These are phyloP conservation scores for Teleiodes luculella DNA, from an alignment of 2,888 invertebrate genomes.

Conservation along the genomic window DNA sequence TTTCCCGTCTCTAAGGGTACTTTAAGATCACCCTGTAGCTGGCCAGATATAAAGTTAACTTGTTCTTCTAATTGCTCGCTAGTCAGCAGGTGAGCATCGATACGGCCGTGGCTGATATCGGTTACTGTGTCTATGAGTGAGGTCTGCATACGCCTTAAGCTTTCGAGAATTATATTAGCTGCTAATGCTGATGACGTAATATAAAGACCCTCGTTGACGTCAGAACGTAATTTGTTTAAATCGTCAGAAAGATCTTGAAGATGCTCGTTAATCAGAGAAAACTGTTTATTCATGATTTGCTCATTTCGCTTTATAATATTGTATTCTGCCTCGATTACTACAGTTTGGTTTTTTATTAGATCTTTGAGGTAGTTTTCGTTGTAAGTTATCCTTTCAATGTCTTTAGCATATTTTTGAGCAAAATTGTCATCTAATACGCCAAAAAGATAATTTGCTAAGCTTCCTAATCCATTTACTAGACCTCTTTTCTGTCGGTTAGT, in stretches of 20 bases:
- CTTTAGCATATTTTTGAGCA: too few species aligned
- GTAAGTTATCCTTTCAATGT: too few species aligned
- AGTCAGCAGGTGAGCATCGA: not conserved
- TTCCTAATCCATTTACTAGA: too few species aligned
- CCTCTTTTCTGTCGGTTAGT: too few species aligned
- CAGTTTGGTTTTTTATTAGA: not conserved
- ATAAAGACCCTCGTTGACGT: not conserved
- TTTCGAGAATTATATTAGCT: not conserved
- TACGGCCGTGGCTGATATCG: too few species aligned
- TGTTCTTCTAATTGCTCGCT: not conserved
- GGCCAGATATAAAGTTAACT: not conserved
- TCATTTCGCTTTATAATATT: not conserved
- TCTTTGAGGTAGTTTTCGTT: not conserved
- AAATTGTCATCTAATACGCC: too few species aligned
- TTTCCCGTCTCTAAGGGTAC: not conserved
- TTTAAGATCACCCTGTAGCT: not conserved
- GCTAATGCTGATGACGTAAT: too few species aligned
- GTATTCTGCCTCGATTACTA: not conserved
- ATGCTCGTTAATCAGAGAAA: not conserved
- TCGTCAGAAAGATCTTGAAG: not conserved
- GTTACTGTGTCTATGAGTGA: not conserved
- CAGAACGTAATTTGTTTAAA: not conserved
- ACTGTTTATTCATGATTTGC: not conserved
- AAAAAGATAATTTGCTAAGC: too few species aligned
- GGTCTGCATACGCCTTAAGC: not conserved